These are phyloP conservation scores for Aricia artaxerxes DNA, from an alignment of 2,888 invertebrate genomes.

Conservation along the genomic window DNA sequence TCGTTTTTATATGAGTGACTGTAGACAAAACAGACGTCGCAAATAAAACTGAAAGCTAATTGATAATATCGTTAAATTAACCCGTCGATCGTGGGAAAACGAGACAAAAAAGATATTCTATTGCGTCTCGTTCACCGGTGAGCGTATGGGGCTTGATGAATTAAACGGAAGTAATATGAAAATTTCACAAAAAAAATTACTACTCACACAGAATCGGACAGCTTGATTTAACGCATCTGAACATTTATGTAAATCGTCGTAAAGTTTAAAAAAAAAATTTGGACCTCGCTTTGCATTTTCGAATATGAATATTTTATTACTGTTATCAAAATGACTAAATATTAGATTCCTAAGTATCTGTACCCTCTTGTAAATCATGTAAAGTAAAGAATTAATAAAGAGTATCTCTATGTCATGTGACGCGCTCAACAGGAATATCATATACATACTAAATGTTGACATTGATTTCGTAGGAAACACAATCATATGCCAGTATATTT, in stretches of 20 bases:
- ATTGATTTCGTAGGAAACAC: too few relatives aligned
- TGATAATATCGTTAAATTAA: not conserved
- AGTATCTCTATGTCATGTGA: conserved; percentile 2
- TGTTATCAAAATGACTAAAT: not conserved
- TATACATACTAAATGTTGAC: not conserved
- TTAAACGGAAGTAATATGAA: not conserved
- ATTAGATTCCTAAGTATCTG: conserved; percentile 11
- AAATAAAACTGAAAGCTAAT: conserved; percentile 2
- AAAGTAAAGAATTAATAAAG: conserved; percentile 11
- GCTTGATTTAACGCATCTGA: conserved; percentile 33
- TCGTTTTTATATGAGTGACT: not conserved
- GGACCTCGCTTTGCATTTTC: not conserved
- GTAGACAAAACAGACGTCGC: not conserved
- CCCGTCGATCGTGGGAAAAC: too few relatives aligned
- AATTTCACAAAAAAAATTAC: not conserved
- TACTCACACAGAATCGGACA: conserved; percentile 34
- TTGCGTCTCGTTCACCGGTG: too few relatives aligned
- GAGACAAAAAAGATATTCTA: too few relatives aligned
- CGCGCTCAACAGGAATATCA: too few relatives aligned
- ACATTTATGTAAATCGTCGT: conserved; percentile 34
- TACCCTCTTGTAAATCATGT: conserved; percentile 9
- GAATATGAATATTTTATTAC: not conserved
- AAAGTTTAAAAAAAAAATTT: conserved; percentile 1
- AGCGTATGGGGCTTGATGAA: too few relatives aligned
- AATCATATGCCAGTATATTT: not conserved